Conservation (phyloP, 2,888 invertebrate species). For the Orthosia gothica region DNA sequence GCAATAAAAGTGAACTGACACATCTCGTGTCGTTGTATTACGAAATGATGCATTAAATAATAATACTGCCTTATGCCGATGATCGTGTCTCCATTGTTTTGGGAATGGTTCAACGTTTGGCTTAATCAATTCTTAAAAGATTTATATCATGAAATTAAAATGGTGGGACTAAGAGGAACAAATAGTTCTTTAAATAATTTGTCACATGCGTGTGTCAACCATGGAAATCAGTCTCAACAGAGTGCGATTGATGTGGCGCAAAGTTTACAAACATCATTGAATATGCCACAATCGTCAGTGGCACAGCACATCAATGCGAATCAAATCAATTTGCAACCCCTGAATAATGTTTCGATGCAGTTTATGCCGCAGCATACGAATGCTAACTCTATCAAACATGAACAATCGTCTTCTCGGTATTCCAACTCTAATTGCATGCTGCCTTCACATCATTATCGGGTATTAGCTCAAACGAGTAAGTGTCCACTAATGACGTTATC, state of each 20-base stretch:
- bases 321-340: constrained; percentile 81
- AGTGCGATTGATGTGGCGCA: constrained; percentile 81
- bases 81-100: constrained; percentile 86
- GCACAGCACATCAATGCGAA: constrained; percentile 78
- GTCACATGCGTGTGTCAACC: constrained; percentile 81
- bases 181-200: constrained; percentile 82
- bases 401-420: constrained; percentile 81
- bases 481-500: constrained; percentile 57
- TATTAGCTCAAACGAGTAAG: constrained; percentile 87
- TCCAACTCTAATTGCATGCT: constrained; percentile 82
- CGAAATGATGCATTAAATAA: constrained; percentile 52
- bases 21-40: constrained; percentile 32
- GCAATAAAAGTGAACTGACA: constrained; percentile 31
- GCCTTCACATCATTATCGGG: constrained; percentile 84
- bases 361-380: constrained; percentile 79
- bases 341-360: constrained; percentile 82
- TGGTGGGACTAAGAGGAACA: constrained; percentile 88
- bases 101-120: constrained; percentile 90
- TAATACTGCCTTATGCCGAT: constrained; percentile 80
- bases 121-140: constrained; percentile 87
- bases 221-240: constrained; percentile 81
- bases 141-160: constrained; percentile 90
- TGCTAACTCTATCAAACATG: constrained; percentile 79
- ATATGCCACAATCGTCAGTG: constrained; percentile 80
- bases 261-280: constrained; percentile 84